Evolutionary conservation across 2,888 invertebrate genomes (phyloP), one percentile per base, ranked within the genome.

Genomic region (Harpalus rubripes): DNA sequence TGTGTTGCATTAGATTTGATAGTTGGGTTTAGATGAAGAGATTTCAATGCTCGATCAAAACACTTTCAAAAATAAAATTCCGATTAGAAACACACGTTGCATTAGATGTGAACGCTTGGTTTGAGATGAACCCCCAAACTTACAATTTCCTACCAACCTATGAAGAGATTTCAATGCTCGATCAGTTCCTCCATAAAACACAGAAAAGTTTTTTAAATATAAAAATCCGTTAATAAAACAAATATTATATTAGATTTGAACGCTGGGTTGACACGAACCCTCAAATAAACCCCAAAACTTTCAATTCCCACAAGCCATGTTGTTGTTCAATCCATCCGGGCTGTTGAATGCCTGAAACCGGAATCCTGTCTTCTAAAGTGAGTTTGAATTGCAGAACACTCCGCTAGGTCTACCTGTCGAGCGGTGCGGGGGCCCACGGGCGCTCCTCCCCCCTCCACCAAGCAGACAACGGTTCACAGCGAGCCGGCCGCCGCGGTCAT

Each of bases 401-500:
- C 88, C 90, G 89, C 89, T 89, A 88, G 88, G 86, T 88, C 88
- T 86, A 86, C 85, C 85, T 58, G 76, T 16, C 56, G n/a, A 12
- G 86, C 87, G 87, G 86, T 87, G 86, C 86, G 87, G 87, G 87
- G 88, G 72, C 32, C 78, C 84, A 87, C 88, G 87, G 89, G 86
- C 59, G 32, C 32, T 5, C 72, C 82, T 12, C 86, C 44, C 88
- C 59, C 59, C 56, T 44, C 84, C 88, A 87, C 88, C 88, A 88
- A 87, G 87, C 87, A 88, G 88, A 89, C 90, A 90, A 90, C 90
- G 90, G 90, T 90, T 89, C 90, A 88, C 88, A 88, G 87, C 87
- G 87, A 39, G 87, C 88, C 88, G 87, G 87, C 87, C 88, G 88
- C 89, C 89, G 90, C 91, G 91, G 91, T 91, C 91, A 91, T 90